Evolutionary conservation across 2,113 vertebrate species (phyloP).

Genomic region (Capreolus pygargus): DNA sequence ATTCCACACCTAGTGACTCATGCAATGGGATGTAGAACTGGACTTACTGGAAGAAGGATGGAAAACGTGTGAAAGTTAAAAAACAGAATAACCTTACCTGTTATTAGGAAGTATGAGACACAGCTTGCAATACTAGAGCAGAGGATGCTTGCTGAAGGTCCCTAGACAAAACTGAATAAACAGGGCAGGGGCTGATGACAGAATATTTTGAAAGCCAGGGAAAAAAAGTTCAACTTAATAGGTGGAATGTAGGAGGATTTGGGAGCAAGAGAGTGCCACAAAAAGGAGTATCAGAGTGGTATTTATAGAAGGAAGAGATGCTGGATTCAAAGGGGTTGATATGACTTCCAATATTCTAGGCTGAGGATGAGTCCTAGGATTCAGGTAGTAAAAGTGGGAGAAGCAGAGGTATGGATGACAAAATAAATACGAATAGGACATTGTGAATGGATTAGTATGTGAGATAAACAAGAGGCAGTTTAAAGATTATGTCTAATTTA

Average conservation of each 20-base stretch:
- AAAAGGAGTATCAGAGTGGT: background rate
- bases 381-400: background rate
- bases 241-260: background rate
- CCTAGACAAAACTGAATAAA: background rate
- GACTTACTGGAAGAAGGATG: background rate
- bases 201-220: background rate
- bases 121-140: background rate
- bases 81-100: background rate
- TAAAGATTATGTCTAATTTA: conserved; percentile 19
- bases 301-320: background rate
- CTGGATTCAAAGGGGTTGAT: background rate
- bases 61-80: background rate
- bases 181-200: background rate
- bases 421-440: background rate
- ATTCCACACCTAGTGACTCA: background rate
- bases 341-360: background rate
- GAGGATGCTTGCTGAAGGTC: background rate
- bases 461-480: background rate
- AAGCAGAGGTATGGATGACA: background rate
- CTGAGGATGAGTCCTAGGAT: background rate
- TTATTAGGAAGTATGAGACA: background rate
- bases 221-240: background rate
- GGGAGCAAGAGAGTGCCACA: background rate
- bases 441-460: background rate
- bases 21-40: background rate